A percentile compares a stretch with the other conserved stretches of the same genome.
phyloP scores from a whole-genome alignment of 2,888 invertebrate genomes.

The Leucania comma region DNA sequence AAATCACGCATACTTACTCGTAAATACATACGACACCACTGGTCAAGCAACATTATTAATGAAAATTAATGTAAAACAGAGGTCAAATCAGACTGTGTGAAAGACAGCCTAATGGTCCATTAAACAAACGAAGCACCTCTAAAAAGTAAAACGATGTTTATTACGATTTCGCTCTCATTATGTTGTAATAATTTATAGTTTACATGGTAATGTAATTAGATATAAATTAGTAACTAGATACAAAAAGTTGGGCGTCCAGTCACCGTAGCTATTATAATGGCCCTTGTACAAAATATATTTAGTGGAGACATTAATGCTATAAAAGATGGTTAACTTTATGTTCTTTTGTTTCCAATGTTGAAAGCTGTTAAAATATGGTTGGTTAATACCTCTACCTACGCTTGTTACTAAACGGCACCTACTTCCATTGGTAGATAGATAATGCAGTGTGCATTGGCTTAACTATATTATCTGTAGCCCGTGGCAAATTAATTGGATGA shows the following conservation, averaged over 20 bases:
- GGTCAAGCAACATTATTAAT: too few relatives aligned
- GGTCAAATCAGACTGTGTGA: slow-evolving; percentile 68
- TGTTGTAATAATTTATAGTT: slow-evolving; percentile 76
- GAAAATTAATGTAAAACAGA: slow-evolving; percentile 58
- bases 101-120: slow-evolving; percentile 73
- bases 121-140: slow-evolving; percentile 70
- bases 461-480: too few relatives aligned
- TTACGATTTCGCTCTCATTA: slow-evolving; percentile 78
- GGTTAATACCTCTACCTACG: slow-evolving; percentile 32
- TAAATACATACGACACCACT: too few relatives aligned
- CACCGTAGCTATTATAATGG: slow-evolving; percentile 47
- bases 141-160: slow-evolving; percentile 70
- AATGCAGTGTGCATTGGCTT: too few relatives aligned
- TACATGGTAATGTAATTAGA: slow-evolving; percentile 74
- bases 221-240: slow-evolving; percentile 81
- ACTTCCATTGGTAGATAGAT: background rate
- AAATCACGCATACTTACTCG: too few relatives aligned
- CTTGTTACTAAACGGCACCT: slow-evolving; percentile 7
- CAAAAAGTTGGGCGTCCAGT: slow-evolving; percentile 63
- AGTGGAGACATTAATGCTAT: slow-evolving; percentile 72
- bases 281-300: slow-evolving; percentile 68
- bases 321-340: slow-evolving; percentile 46
- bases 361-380: slow-evolving; percentile 41
- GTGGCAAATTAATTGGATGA: too few relatives aligned
- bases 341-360: slow-evolving; percentile 59